These are phyloP conservation scores for Mesitornis unicolor DNA, from an alignment of 2,113 vertebrate genomes.

Conservation along the genomic window DNA sequence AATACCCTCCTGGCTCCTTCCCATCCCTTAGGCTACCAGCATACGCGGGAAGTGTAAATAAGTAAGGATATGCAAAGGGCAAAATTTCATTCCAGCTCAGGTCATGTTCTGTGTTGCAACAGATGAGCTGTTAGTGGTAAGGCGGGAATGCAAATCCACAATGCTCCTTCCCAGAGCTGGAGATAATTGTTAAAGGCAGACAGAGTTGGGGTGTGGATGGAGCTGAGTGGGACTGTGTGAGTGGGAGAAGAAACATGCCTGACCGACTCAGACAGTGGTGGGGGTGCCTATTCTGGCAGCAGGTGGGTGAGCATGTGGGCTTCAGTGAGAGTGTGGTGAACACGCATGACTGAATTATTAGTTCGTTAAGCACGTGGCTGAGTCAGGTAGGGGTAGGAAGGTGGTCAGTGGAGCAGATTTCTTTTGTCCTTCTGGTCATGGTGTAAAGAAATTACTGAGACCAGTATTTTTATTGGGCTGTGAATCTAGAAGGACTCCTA, in stretches of 20 bases:
- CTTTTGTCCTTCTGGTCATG: neutral
- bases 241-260: slow-evolving; percentile 34
- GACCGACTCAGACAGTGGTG: neutral
- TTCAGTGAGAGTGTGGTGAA: neutral
- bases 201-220: slow-evolving; percentile 1
- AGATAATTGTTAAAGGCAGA: slow-evolving; percentile 22
- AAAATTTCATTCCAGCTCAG: neutral
- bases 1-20: slow-evolving; percentile 1
- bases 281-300: slow-evolving; percentile 2
- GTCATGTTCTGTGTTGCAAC: neutral
- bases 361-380: neutral
- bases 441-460: neutral
- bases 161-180: neutral
- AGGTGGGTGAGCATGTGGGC: neutral
- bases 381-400: neutral
- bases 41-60: slow-evolving; percentile 19
- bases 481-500: neutral
- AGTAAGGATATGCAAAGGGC: neutral
- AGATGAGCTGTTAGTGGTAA: neutral
- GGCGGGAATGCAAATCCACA: neutral
- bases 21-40: neutral
- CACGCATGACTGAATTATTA: slow-evolving; percentile 12
- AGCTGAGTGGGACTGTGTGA: slow-evolving; percentile 2
- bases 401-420: neutral
- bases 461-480: neutral